phyloP scores from a whole-genome alignment of 2,113 vertebrate species.

The Saimiri boliviensis region DNA sequence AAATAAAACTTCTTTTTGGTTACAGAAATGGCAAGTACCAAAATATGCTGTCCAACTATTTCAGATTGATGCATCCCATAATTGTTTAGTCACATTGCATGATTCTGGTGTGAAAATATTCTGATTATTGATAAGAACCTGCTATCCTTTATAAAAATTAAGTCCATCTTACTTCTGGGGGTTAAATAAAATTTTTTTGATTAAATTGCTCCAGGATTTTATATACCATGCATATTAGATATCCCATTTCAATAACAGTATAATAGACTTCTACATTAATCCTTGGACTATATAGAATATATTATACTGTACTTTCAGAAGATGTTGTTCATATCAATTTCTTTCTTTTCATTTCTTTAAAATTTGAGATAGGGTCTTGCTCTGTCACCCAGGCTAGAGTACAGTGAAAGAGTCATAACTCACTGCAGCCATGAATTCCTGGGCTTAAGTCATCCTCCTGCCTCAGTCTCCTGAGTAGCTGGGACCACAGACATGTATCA shows the following conservation, averaged over 20 bases:
- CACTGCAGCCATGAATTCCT: no score
- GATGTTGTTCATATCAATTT: not conserved
- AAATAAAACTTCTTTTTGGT: not conserved
- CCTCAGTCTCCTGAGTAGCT: no score
- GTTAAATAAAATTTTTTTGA: not conserved
- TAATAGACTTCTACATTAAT: not conserved
- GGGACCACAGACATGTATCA: no score
- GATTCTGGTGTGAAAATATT: not conserved
- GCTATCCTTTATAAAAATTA: not conserved
- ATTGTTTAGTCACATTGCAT: not conserved
- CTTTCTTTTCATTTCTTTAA: not conserved
- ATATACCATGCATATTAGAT: not conserved
- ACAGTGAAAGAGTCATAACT: no score
- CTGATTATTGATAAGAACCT: not conserved
- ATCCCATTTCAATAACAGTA: not conserved
- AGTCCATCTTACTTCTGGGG: not conserved
- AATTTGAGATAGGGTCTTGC: not conserved
- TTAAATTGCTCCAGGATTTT: not conserved
- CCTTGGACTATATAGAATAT: not conserved
- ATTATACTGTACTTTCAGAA: not conserved
- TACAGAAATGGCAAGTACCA: not conserved
- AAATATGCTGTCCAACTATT: not conserved
- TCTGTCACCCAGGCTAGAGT: no score
- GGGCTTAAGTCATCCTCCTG: no score
- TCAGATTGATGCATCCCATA: not conserved